phyloP scores from a whole-genome alignment of 2,797 vertebrate genomes.

The Schizopygopsis malacanthus region DNA sequence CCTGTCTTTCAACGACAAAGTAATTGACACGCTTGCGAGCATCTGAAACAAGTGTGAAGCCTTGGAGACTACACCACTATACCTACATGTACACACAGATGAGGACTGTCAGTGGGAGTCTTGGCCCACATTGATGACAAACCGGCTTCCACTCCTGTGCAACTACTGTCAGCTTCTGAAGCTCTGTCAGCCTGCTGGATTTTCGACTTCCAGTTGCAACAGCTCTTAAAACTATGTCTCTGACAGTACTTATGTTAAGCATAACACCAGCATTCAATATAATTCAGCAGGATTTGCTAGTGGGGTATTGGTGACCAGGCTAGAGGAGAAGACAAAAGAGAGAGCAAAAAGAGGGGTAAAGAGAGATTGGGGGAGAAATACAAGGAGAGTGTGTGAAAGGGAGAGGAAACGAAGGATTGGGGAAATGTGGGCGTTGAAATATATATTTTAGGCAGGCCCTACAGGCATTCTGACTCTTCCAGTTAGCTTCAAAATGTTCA shows the following conservation, averaged over 20 bases:
- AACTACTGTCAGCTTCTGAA: conserved; percentile 19
- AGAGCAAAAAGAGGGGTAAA: background rate
- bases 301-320: conserved; percentile 18
- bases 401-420: conserved; percentile 23
- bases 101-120: background rate
- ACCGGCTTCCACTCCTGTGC: background rate
- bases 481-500: conserved; percentile 59
- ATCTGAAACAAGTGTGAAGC: conserved; percentile 20
- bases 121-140: conserved; percentile 8
- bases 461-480: conserved; percentile 58
- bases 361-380: background rate
- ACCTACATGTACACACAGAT: conserved; percentile 16
- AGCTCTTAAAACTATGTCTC: background rate
- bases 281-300: conserved; percentile 21
- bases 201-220: background rate
- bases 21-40: conserved; percentile 40
- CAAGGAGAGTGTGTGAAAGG: conserved; percentile 15
- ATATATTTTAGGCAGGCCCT: conserved; percentile 59
- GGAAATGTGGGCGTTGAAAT: conserved; percentile 49
- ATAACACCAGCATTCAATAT: conserved; percentile 12
- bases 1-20: conserved; percentile 30
- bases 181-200: background rate
- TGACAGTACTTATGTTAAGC: background rate
- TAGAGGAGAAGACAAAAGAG: conserved; percentile 2
- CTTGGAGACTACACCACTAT: background rate